Base-by-base conservation (phyloP, 2,888 invertebrate species). In the Ectemnius lituratus region DNA sequence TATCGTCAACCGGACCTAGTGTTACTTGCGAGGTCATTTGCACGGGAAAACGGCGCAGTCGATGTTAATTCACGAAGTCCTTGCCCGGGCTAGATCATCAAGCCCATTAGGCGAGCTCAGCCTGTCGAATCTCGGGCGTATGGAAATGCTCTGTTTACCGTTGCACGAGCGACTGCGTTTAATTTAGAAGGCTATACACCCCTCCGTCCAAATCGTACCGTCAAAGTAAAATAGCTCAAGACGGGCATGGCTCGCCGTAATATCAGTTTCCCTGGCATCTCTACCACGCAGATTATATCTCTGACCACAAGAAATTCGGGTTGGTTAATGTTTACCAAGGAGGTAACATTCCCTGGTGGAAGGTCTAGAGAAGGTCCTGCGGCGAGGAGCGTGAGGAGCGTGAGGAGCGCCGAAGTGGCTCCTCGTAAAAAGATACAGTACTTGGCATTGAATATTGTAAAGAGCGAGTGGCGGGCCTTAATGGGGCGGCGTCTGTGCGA, bases 91-190 rank as follows among this genome's bases (percentile, higher is more conserved):
- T 70, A 76, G 81, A 84, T 84, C 83, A 84, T 84, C 84, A 84
- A 84, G 84, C 83, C 81, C 83, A 84, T 84, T 84, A 84, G 83
- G 78, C 79, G 76, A 5, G 52, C 73, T 75, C 78, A 76, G 78
- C 78, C 78, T 79, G 78, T 77, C 80, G 80, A 82, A 80, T 77
- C 81, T 78, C 70, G 14, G 67, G 70, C 78, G 76, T 81, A 84
- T 82, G 83, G 85, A 83, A 84, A 86, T 86, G 81, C 63, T 79
- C 82, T 86, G 84, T 86, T 86, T 86, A 85, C 86, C 81, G 76
- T 79, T 82, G 84, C 76, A 86, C 78, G 82, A 75, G 76, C 80
- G 81, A 77, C 73, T 81, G 83, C 81, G 79, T 85, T 83, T 81
- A 83, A 83, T 83, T 83, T 79, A 83, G 77, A 80, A 73, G 74